Base-by-base conservation (phyloP, 2,113 vertebrate genomes). In the Etheostoma cragini region DNA sequence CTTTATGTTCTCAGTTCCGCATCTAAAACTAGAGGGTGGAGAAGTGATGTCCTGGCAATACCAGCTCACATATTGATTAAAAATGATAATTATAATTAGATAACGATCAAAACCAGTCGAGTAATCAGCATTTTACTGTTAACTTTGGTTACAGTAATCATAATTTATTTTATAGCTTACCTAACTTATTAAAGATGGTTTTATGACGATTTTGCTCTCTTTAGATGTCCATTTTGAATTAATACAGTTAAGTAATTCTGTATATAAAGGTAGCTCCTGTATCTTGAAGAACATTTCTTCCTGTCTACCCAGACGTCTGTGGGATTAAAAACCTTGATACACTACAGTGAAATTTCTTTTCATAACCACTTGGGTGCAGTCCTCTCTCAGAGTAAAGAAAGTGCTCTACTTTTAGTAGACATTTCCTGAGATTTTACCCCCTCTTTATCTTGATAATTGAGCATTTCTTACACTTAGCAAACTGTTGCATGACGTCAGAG, bases 291-390 rank as follows among this genome's bases (percentile, higher is more conserved):
- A 47, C 13, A 33, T 22, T 49, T 19, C 2, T 0, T 24, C 12
- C 6, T 3, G 33, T 64, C 35, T n/a, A 6, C 15, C 10, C 24
- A 33, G 13, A 19, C 15, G 35, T 45, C 8, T 17, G 21, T 26
- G 53, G 42, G 2, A n/a, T 52, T 21, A n/a, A 52, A 73, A 54
- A 52, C 14, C 60, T 17, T 22, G 46, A 16, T 7, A 15, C 8
- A n/a, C 17, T 8, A 1, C 17, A 0, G 8, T 88, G 90, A 68
- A 89, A 53, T 81, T 83, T 53, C 60, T 19, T 21, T 42, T 66
- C 24, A n/a, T 12, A 12, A 24, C 91, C 93, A 86, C 90, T 81
- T 58, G 92, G 79, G 76, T 0, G 90, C 93, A 88, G 85, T 91
- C 73, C 58, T 89, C 57, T 45, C 84, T 75, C 74, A 84, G 70